These are phyloP conservation scores for Chaenodraco wilsoni DNA, from an alignment of 2,797 vertebrate species.

Conservation along the genomic window DNA sequence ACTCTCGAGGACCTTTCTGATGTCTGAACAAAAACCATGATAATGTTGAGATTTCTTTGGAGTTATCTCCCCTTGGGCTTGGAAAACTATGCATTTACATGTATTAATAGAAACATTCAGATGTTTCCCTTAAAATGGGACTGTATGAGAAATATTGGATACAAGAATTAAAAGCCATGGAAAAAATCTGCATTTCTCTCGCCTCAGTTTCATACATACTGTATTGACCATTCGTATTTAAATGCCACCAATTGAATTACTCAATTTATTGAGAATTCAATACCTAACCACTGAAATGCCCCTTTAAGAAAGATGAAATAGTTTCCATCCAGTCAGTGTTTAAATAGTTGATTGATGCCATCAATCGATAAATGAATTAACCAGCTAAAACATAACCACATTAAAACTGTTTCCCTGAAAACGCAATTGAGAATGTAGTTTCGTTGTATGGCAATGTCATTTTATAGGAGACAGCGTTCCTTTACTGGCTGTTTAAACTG, in stretches of 20 bases:
- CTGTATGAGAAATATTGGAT: background rate
- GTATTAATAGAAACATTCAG: background rate
- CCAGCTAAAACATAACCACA: too few relatives aligned
- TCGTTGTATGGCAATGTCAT: too few relatives aligned
- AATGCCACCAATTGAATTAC: background rate
- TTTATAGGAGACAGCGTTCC: too few relatives aligned
- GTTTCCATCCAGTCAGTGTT: background rate
- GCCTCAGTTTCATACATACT: too few relatives aligned
- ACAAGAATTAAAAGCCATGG: background rate
- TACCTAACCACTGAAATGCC: background rate
- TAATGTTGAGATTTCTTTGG: background rate
- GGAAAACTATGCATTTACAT: background rate
- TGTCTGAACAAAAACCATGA: background rate
- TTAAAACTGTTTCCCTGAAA: too few relatives aligned
- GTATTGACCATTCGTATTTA: too few relatives aligned
- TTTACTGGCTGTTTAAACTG: background rate
- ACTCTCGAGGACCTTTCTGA: background rate
- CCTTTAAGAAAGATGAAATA: background rate
- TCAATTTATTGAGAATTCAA: background rate
- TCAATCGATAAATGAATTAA: slow-evolving; percentile 66
- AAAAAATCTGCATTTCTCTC: background rate
- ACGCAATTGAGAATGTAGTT: too few relatives aligned
- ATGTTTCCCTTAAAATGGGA: background rate
- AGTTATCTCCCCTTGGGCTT: background rate
- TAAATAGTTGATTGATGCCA: slow-evolving; percentile 65